Evolutionary conservation across 2,113 vertebrate genomes (phyloP).

Genomic region (Syrmaticus mikado): DNA sequence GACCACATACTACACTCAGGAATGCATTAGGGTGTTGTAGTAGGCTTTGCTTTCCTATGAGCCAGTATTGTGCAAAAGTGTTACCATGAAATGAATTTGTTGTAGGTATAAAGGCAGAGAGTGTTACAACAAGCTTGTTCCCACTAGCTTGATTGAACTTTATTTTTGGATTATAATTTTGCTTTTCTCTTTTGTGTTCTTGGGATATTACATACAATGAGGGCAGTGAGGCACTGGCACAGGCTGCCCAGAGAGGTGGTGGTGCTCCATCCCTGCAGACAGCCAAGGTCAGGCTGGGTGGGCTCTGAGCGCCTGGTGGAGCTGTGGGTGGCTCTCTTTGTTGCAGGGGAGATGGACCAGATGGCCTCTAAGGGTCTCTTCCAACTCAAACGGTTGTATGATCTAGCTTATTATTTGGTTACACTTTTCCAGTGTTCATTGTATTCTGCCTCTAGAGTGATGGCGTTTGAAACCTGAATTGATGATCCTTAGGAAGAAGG

Average conservation of each 20-base stretch:
- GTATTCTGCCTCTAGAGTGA: background rate
- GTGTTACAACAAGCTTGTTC: background rate
- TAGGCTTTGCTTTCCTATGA: background rate
- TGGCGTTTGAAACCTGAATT: background rate
- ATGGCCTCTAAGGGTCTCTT: too few relatives aligned
- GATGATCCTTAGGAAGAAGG: background rate
- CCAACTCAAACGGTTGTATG: too few relatives aligned
- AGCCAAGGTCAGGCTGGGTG: too few relatives aligned
- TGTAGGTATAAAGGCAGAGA: background rate
- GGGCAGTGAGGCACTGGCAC: too few relatives aligned
- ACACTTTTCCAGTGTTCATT: background rate
- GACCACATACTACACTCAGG: background rate
- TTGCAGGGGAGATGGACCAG: too few relatives aligned
- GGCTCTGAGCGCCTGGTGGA: too few relatives aligned
- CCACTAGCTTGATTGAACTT: background rate
- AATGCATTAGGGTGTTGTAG: background rate
- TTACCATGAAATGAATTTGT: background rate
- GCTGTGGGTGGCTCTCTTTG: too few relatives aligned
- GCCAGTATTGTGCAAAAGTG: background rate
- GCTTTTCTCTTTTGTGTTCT: background rate
- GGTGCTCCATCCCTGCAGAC: too few relatives aligned
- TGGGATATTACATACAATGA: background rate
- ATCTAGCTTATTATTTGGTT: background rate
- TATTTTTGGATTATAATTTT: background rate
- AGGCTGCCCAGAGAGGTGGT: too few relatives aligned